Conservation (phyloP, 1,140 invertebrate genomes). For the Wiebesia pumilae region DNA sequence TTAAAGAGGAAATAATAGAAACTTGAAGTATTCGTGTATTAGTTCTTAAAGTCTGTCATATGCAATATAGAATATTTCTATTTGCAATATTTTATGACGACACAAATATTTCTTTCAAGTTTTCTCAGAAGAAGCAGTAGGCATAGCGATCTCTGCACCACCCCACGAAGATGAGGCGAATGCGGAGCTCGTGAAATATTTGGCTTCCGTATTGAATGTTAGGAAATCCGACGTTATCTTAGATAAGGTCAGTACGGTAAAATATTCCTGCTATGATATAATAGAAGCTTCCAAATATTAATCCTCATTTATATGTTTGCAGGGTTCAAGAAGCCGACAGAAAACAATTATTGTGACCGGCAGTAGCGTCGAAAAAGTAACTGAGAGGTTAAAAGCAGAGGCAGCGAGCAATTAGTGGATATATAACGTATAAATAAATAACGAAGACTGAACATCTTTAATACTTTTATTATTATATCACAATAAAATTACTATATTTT, state of each 20-base stretch:
- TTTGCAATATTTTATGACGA: background rate
- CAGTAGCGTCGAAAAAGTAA: constrained; percentile 65
- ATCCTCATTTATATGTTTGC: constrained; percentile 10
- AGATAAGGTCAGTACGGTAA: constrained; percentile 76
- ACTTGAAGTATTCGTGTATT: background rate
- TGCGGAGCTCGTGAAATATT: constrained; percentile 82
- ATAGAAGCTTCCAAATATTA: background rate
- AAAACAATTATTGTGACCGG: constrained; percentile 72
- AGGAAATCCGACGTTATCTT: constrained; percentile 82
- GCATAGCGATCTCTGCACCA: constrained; percentile 84
- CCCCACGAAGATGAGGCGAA: constrained; percentile 88
- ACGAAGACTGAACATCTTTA: constrained; percentile 17
- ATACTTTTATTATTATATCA: constrained; percentile 47
- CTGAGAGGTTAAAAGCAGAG: constrained; percentile 67
- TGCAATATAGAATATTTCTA: no score
- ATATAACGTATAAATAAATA: background rate
- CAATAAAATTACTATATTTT: constrained; percentile 41
- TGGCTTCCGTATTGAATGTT: constrained; percentile 80
- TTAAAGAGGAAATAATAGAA: background rate
- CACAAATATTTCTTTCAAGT: constrained; percentile 61
- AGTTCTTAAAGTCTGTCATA: no score
- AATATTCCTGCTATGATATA: background rate
- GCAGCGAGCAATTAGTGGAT: constrained; percentile 55
- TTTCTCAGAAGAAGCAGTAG: constrained; percentile 74
- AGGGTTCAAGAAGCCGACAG: constrained; percentile 75